These are phyloP conservation scores for Dermatemys mawii DNA, from an alignment of 2,113 vertebrate species.

Conservation along the genomic window DNA sequence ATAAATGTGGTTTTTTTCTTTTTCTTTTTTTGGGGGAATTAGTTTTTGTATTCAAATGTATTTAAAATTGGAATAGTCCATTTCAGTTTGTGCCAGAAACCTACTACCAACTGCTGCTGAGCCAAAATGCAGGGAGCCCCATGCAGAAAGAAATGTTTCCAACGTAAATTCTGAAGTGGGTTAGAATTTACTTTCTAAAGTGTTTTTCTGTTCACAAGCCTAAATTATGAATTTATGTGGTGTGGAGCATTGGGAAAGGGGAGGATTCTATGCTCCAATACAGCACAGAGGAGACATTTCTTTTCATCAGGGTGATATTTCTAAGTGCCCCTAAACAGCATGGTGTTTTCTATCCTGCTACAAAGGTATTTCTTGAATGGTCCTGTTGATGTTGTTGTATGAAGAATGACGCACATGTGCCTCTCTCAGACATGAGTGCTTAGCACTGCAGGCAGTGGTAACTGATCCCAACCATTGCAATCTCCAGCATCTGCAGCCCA, in stretches of 20 bases:
- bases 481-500: neutral
- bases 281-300: neutral
- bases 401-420: neutral
- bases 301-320: neutral
- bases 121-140: neutral
- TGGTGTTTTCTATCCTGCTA: neutral
- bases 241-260: neutral
- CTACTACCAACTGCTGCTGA: neutral
- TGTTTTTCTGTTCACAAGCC: neutral
- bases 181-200: neutral
- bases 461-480: neutral
- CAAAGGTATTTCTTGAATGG: neutral
- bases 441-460: neutral
- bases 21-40: too few species aligned
- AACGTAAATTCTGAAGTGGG: neutral
- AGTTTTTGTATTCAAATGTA: neutral
- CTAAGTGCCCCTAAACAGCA: neutral
- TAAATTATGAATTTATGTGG: neutral
- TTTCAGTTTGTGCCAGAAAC: neutral
- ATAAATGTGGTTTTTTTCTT: fast-evolving
- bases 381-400: neutral
- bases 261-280: fast-evolving
- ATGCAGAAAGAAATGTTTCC: neutral
- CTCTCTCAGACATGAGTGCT: neutral
- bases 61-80: neutral